Evolutionary conservation across 2,113 vertebrate genomes (phyloP).

Genomic region (Pedionomus torquatus): DNA sequence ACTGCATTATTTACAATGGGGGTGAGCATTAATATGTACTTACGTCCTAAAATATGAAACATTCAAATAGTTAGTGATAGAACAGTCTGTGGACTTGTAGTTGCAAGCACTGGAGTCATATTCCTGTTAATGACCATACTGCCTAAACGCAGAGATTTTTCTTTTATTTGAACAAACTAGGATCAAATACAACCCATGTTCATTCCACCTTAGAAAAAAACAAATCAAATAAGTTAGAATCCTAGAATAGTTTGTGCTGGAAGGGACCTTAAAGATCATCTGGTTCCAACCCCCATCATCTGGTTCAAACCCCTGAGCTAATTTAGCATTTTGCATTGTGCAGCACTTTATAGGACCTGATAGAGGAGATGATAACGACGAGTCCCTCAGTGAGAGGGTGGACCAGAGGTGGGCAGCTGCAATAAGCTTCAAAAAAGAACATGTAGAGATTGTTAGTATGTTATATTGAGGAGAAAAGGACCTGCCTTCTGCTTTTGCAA

Average conservation of each 20-base stretch:
- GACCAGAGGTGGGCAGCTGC: neutral
- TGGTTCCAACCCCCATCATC: neutral
- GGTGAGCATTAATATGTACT: conserved; percentile 73
- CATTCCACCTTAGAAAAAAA: neutral
- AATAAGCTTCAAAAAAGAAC: neutral
- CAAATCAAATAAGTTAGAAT: neutral
- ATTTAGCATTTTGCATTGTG: neutral
- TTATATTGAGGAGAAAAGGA: neutral
- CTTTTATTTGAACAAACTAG: neutral
- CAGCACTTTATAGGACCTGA: neutral
- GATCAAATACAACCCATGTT: neutral
- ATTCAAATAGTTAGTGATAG: neutral
- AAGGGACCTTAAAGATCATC: neutral
- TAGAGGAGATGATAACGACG: neutral
- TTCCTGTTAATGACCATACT: neutral
- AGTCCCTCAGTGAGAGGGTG: neutral
- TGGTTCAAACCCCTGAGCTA: neutral
- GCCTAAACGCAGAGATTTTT: neutral
- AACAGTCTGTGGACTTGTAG: neutral
- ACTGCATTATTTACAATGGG: conserved; percentile 99
- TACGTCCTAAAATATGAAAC: neutral
- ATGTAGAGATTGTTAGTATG: neutral
- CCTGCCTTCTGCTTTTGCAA: neutral
- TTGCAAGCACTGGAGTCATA: neutral
- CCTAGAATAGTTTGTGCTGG: neutral